These are phyloP conservation scores for Brachionus koreanus DNA, from an alignment of 1,140 invertebrate genomes.

Conservation along the genomic window DNA sequence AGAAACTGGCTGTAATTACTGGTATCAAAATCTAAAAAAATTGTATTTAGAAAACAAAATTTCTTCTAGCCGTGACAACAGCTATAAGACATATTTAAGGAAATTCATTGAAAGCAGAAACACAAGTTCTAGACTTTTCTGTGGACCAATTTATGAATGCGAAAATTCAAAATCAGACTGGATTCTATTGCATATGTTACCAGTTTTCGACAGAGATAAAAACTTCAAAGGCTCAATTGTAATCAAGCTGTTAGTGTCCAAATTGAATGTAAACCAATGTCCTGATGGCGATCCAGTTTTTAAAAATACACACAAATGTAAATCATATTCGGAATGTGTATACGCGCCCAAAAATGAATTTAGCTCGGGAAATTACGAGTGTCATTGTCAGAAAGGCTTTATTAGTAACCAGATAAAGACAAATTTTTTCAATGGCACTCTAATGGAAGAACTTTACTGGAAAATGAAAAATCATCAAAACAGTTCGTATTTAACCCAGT, in stretches of 20 bases:
- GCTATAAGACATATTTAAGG: neutral
- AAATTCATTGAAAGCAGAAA: neutral
- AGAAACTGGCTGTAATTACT: neutral
- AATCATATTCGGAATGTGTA: neutral
- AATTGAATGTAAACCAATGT: conserved; percentile 36
- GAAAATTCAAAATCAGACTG: neutral
- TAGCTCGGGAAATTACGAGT: conserved; percentile 21
- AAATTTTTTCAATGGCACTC: neutral
- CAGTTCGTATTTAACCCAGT: conserved; percentile 5
- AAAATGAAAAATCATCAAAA: conserved; percentile 40
- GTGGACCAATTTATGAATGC: conserved; percentile 32
- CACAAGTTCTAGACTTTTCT: neutral
- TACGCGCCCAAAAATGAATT: neutral
- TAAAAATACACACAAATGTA: conserved; percentile 29
- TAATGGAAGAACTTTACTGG: conserved; percentile 23
- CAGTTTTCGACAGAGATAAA: neutral
- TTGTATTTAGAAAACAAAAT: neutral
- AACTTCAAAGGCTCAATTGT: neutral
- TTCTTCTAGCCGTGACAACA: neutral
- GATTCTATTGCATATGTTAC: neutral
- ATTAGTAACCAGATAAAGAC: neutral
- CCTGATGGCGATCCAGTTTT: conserved; percentile 16
- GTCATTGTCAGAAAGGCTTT: conserved; percentile 1
- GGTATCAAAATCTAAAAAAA: neutral
- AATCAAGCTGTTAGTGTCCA: conserved; percentile 20